Evolutionary conservation across 2,113 vertebrate genomes (phyloP).

Genomic region (Alligator mississippiensis): DNA sequence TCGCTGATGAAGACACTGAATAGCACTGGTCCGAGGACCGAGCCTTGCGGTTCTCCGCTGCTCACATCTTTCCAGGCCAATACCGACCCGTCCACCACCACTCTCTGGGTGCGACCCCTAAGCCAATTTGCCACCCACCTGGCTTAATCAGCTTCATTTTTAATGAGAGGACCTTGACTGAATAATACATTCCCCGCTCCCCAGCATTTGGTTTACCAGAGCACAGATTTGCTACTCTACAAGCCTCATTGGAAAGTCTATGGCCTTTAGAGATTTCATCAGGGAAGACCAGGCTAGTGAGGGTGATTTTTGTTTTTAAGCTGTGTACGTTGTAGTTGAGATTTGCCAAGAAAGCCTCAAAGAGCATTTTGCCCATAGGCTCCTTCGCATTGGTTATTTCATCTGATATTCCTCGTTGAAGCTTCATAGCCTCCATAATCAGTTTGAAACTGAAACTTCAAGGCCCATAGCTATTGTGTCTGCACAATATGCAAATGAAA

Average conservation of each 20-base stretch:
- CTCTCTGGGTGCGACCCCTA: too few relatives aligned
- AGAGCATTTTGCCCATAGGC: neutral
- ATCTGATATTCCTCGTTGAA: neutral
- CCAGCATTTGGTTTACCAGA: neutral
- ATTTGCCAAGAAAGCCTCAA: neutral
- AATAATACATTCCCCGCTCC: neutral
- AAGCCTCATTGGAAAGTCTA: neutral
- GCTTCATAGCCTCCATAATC: neutral
- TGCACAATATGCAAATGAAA: neutral
- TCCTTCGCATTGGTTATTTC: neutral
- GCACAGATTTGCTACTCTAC: neutral
- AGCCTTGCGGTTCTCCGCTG: too few relatives aligned
- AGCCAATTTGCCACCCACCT: too few relatives aligned
- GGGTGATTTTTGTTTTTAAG: neutral
- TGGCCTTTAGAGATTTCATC: neutral
- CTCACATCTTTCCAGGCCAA: too few relatives aligned
- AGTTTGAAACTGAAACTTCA: neutral
- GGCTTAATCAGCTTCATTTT: neutral
- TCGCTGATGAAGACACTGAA: too few relatives aligned
- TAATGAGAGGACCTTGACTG: neutral
- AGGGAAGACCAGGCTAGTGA: neutral
- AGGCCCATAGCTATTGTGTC: neutral
- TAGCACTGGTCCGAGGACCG: too few relatives aligned
- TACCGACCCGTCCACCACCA: too few relatives aligned
- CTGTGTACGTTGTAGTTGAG: neutral